Evolutionary conservation across 2,888 invertebrate species (phyloP), one percentile per base, ranked within the genome.

Genomic region (Drosophila demipolita): DNA sequence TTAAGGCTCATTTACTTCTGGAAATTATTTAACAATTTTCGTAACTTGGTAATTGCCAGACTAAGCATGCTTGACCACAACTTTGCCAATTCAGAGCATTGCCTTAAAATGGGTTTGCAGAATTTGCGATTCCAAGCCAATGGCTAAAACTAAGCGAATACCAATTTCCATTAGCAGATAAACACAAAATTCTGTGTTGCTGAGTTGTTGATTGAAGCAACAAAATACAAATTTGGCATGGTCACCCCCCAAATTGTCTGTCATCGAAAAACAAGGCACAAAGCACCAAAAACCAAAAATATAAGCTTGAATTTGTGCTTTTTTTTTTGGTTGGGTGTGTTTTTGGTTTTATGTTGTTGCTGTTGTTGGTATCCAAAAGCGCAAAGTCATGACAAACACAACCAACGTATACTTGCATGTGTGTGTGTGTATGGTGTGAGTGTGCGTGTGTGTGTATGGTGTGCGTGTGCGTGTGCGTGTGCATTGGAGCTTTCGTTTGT

Each of bases 301-400:
- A 20, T 7, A 45, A 23, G 45, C 15, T 15, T 1, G 8, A 45
- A 2, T 23, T 45, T 8, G 15, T 45, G 23, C 2, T 8, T 45
- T 42, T 42, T 45, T 20, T 32, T 1, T 36, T 49, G 36, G 36
- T 49, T 45, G 50, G 36, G 15, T 20, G 33, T 59, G 32, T 45
- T 49, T 62, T 40, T 66, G 54, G 15, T 61, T 58, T 29, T 8
- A 29, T 58, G 20, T 32, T 54, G 48, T 36, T 53, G 32, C 7
- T 33, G 26, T 49, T 48, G 42, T 8, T 36, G 53, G 20, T 9
- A 48, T 50, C 58, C 65, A 82, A 82, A 88, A 83, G 80, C 82
- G 83, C 88, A 86, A 77, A 83, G 86, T 85, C 85, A 86, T 82
- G 82, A 72, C 75, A 85, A 78, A 80, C 42, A 65, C 62, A 58